Conservation (phyloP, 2,888 invertebrate genomes). For the Onchidella celtica region DNA sequence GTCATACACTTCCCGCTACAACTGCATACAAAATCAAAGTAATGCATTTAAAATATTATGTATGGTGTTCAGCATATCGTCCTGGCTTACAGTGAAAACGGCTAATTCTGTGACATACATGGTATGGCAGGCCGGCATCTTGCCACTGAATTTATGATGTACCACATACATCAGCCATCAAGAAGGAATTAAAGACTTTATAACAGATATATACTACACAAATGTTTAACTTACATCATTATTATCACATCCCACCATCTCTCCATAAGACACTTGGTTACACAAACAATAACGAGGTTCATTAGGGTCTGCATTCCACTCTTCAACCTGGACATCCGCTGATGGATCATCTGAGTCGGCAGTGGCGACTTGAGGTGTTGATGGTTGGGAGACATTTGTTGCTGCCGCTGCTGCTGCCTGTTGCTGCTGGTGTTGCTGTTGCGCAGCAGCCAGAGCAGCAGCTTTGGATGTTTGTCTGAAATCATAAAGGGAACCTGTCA, state of each 20-base stretch:
- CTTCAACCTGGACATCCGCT: conserved; percentile 80
- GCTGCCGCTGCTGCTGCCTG: conserved; percentile 62
- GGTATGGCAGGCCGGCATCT: no score
- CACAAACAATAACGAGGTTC: conserved; percentile 98
- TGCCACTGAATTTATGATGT: no score
- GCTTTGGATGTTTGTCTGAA: conserved; percentile 71
- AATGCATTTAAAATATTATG: no score
- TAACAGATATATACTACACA: no score
- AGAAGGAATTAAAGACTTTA: no score
- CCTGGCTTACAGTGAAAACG: no score
- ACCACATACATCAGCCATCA: no score
- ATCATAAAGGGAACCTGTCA: no score
- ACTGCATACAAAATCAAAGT: no score
- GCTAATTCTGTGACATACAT: no score
- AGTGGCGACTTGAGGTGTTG: conserved; percentile 54
- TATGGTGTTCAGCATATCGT: no score
- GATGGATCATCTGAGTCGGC: conserved; percentile 73
- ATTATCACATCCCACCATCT: conserved; percentile 99
- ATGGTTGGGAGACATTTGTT: conserved; percentile 79
- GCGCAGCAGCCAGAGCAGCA: conserved; percentile 73
- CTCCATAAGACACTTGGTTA: conserved; percentile 98
- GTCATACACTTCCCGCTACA: no score
- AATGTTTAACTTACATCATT: conserved; percentile 94
- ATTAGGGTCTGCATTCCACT: conserved; percentile 97
- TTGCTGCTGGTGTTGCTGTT: conserved; percentile 66